Evolutionary conservation across 2,113 vertebrate genomes (phyloP).

Genomic region (Callipepla californica): DNA sequence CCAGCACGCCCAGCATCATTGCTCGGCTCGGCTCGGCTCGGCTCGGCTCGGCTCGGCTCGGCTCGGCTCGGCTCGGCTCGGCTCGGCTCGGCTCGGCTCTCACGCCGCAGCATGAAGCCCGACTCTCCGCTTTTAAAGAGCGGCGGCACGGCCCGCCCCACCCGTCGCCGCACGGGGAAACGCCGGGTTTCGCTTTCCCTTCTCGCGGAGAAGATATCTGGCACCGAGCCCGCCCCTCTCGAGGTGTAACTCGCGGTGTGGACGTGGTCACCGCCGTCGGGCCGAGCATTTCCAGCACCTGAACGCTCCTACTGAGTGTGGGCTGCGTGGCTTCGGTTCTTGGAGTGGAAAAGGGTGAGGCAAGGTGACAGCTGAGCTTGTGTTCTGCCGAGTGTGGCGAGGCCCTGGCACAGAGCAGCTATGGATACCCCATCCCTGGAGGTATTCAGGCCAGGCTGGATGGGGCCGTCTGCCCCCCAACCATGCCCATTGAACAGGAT

Average conservation of each 20-base stretch:
- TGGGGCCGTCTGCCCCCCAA: too few relatives aligned
- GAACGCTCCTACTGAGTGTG: rapidly evolving
- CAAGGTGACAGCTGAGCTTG: background rate
- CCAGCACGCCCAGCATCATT: background rate
- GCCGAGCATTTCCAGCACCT: rapidly evolving
- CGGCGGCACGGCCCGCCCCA: rapidly evolving
- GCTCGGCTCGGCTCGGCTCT: background rate
- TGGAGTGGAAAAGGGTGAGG: background rate
- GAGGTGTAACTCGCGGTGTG: background rate
- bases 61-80: background rate
- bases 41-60: too few relatives aligned
- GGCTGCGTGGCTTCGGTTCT: background rate
- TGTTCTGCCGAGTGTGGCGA: background rate
- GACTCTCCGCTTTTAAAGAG: background rate
- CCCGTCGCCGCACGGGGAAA: background rate
- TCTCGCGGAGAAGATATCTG: background rate
- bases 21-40: background rate
- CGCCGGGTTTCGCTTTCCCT: constrained; percentile 45
- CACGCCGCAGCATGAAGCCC: background rate
- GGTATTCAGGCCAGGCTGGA: too few relatives aligned
- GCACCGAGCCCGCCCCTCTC: background rate
- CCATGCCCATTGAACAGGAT: too few relatives aligned
- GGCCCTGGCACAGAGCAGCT: too few relatives aligned
- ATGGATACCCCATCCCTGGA: too few relatives aligned
- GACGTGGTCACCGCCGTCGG: background rate